phyloP scores from a whole-genome alignment of 2,113 vertebrate genomes.

The Malurus elegans region DNA sequence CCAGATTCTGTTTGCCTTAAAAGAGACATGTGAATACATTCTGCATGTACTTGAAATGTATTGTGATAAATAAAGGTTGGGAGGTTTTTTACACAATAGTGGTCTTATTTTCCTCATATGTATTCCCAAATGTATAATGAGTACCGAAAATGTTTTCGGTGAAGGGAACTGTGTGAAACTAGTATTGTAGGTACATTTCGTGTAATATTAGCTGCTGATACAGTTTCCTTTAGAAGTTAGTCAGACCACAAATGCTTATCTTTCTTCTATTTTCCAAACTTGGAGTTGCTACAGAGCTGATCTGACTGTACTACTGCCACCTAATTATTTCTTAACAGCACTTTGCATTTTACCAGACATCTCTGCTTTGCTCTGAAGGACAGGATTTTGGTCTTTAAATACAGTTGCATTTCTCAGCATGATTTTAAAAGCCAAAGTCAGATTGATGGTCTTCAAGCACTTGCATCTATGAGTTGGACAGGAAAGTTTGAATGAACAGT shows the following conservation, averaged over 20 bases:
- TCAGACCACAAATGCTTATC: background rate
- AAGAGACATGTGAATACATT: conserved; percentile 45
- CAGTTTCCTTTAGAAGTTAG: background rate
- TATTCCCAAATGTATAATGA: background rate
- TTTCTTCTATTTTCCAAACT: background rate
- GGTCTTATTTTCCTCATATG: background rate
- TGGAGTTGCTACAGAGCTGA: background rate
- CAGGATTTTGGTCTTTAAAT: background rate
- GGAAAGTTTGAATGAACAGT: background rate
- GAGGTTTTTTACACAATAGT: background rate
- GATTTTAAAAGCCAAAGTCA: background rate
- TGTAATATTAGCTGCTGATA: background rate
- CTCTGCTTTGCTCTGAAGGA: background rate
- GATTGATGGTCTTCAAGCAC: background rate
- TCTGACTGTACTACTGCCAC: background rate
- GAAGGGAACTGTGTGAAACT: background rate
- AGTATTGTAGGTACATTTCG: background rate
- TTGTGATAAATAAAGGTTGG: conserved; percentile 45
- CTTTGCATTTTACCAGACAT: background rate
- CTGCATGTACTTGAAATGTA: conserved; percentile 45
- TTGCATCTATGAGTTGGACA: background rate
- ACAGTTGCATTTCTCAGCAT: background rate
- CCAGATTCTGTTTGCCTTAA: conserved; percentile 59
- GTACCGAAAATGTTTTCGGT: background rate
- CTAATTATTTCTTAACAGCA: background rate